Evolutionary conservation across 1,140 invertebrate genomes (phyloP), one percentile per base, ranked within the genome.

Genomic region (Drosophila nasuta): DNA sequence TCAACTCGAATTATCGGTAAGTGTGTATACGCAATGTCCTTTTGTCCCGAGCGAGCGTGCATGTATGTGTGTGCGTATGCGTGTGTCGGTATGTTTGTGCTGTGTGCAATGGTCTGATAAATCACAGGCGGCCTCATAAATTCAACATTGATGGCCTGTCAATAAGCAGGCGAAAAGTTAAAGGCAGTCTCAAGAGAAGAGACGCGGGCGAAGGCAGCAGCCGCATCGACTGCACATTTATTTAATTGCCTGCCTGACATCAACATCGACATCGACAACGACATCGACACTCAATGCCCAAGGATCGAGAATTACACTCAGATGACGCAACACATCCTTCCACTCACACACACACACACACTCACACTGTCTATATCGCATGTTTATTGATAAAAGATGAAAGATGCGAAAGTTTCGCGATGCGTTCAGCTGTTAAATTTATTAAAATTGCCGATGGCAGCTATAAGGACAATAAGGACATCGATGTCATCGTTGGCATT

Each of bases 1-100:
- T 97, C 66, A 95, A 96, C 91, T 94, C 94, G 66, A 96, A 96
- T 93, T 97, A 97, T 94, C 95, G 94, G 96, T 97, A 94, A 95
- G 38, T 66, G 41, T 38, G 35, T 52, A 33, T 35, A 15, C 68
- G 38, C 20, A 15, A 35, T 56, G 7, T 30, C 49, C 49, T 52
- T 52, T 52, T 52, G 49, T 52, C 25, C 51, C 3, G 46, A 3
- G 28, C 17, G 69, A 41, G 7, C 33, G 5, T 45, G 58, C 43
- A 13, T 13, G 13, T 13, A 13, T 13, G 13, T 13, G 11, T 54
- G 38, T 62, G 6, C 45, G 3, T 48, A 1, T 15, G 54, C 28
- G 15, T 28, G 38, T 43, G 7, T 30, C 7, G 1, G 38, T 66
- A 28, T 59, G 38, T 78, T 41, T 75, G 58, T 65, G 46, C 60